phyloP scores from a whole-genome alignment of 2,888 invertebrate species.

The Dichetophora obliterata region DNA sequence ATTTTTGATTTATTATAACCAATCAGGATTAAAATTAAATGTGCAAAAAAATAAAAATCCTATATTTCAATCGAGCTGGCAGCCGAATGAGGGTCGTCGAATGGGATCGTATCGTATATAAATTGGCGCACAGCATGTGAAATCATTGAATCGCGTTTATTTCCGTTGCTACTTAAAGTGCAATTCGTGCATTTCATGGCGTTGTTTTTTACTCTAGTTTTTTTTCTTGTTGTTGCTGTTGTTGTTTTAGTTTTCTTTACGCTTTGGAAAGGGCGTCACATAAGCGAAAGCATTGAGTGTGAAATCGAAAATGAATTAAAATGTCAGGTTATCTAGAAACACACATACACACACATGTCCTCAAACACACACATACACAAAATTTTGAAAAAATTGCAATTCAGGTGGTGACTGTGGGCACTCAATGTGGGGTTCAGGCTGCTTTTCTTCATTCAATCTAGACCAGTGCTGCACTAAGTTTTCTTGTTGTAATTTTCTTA shows the following conservation, averaged over 20 bases:
- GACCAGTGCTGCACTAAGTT: background rate
- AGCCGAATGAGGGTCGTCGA: background rate
- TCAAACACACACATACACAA: background rate
- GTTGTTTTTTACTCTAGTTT: background rate
- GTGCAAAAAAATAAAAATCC: background rate
- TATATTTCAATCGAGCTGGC: conserved; percentile 11
- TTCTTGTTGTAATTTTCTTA: background rate
- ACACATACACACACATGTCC: background rate
- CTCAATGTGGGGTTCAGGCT: too few relatives aligned
- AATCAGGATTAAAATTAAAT: conserved; percentile 7
- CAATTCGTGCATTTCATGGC: background rate
- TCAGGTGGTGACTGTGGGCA: too few relatives aligned
- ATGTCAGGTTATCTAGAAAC: conserved; percentile 4
- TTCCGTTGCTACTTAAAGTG: background rate
- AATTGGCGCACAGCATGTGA: background rate
- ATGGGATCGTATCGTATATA: background rate
- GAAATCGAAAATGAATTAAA: conserved; percentile 34
- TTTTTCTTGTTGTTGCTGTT: background rate
- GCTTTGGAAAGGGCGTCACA: background rate
- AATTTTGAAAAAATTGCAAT: too few relatives aligned
- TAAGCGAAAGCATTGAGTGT: conserved; percentile 28
- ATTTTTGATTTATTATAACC: conserved; percentile 16
- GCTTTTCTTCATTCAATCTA: too few relatives aligned
- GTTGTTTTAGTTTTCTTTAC: background rate
- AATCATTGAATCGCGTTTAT: background rate